Evolutionary conservation across 1,140 invertebrate species (phyloP).

Genomic region (Calycopis cecrops): DNA sequence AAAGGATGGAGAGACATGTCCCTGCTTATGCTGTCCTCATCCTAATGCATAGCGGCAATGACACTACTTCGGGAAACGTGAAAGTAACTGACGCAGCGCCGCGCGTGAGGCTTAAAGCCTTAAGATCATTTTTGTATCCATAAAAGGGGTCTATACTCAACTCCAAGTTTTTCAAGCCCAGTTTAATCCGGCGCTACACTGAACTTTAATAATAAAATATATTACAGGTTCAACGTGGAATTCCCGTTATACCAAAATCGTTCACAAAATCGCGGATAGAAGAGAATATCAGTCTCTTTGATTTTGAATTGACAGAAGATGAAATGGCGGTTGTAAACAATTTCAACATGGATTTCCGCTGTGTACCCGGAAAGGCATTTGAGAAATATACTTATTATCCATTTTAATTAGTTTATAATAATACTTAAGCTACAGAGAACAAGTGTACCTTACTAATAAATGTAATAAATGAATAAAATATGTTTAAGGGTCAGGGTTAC

Average conservation of each 20-base stretch:
- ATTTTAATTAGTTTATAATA: constrained; percentile 25
- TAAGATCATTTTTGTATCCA: no score
- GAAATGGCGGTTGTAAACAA: constrained; percentile 68
- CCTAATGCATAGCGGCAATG: no score
- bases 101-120: no score
- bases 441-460: no score
- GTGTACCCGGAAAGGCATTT: constrained; percentile 42
- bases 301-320: constrained; percentile 77
- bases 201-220: constrained; percentile 8
- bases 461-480: no score
- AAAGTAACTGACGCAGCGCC: no score
- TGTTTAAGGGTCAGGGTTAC: no score
- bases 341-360: constrained; percentile 61
- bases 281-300: constrained; percentile 82
- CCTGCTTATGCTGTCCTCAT: no score
- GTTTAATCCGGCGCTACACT: not conserved
- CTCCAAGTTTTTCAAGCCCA: no score
- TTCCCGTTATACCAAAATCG: constrained; percentile 72
- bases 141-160: no score
- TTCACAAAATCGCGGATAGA: constrained; percentile 80
- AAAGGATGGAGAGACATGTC: not conserved
- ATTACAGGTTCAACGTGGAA: constrained; percentile 52
- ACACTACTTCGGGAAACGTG: no score
- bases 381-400: constrained; percentile 42
- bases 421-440: no score